Evolutionary conservation across 2,888 invertebrate genomes (phyloP).

Genomic region (Pollenia griseotomentosa): DNA sequence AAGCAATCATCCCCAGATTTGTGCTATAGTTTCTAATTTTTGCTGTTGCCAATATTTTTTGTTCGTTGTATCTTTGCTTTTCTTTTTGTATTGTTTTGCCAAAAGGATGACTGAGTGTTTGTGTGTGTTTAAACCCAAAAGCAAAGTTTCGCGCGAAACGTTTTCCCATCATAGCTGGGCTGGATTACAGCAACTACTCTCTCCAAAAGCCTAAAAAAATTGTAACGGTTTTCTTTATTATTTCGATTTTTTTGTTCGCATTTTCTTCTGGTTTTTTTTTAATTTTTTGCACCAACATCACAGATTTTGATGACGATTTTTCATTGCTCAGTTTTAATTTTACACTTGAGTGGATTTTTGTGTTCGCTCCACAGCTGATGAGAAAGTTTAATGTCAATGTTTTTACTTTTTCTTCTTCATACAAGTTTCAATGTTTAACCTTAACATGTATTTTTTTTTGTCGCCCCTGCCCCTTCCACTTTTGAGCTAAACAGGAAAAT

Average conservation of each 20-base stretch:
- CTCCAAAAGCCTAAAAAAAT: slow-evolving; percentile 24
- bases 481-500: slow-evolving; percentile 49
- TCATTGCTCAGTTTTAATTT: slow-evolving; percentile 83
- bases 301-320: slow-evolving; percentile 81
- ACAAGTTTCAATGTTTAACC: slow-evolving; percentile 51
- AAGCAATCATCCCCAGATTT: slow-evolving; percentile 59
- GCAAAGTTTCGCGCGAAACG: slow-evolving; percentile 37
- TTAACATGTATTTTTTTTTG: slow-evolving; percentile 27
- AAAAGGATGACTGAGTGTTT: slow-evolving; percentile 6
- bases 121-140: slow-evolving; percentile 23
- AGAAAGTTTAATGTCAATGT: slow-evolving; percentile 76
- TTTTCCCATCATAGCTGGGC: slow-evolving; percentile 44
- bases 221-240: slow-evolving; percentile 59
- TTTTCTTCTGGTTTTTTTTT: slow-evolving; percentile 30
- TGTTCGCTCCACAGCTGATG: slow-evolving; percentile 77
- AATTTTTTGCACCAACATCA: slow-evolving; percentile 62
- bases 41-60: not conserved
- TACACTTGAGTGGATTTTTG: slow-evolving; percentile 82
- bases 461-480: not conserved
- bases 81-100: slow-evolving; percentile 24
- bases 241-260: slow-evolving; percentile 37
- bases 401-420: slow-evolving; percentile 51
- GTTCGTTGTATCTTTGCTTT: slow-evolving; percentile 16
- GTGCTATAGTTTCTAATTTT: slow-evolving; percentile 8
- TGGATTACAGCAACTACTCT: slow-evolving; percentile 42